A percentile compares a stretch with the other conserved stretches of the same genome.
Evolutionary conservation across 1,140 invertebrate genomes (phyloP).

Genomic region (Archivesica marissinica): DNA sequence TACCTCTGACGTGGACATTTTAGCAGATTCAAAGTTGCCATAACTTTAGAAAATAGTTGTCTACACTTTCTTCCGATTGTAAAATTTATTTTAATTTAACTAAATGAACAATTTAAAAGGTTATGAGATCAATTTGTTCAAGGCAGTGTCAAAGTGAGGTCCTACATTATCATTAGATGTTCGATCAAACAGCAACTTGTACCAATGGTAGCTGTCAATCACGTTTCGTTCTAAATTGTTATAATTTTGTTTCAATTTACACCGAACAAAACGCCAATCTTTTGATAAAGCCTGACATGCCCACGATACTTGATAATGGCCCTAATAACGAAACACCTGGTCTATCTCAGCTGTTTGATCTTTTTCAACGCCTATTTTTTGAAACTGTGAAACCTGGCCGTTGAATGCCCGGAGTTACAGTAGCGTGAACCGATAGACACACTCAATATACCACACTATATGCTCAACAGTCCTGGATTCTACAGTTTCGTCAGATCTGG

Average conservation of each 20-base stretch:
- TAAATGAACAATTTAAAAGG: too few species aligned
- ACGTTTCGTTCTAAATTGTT: constrained; percentile 18
- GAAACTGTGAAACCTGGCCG: background rate
- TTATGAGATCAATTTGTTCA: constrained; percentile 10
- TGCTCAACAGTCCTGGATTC: too few species aligned
- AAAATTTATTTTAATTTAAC: too few species aligned
- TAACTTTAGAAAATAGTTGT: too few species aligned
- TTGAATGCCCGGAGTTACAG: background rate
- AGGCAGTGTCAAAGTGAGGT: constrained; percentile 17
- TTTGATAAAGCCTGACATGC: constrained; percentile 1
- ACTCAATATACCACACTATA: too few species aligned
- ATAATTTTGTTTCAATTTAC: constrained; percentile 41
- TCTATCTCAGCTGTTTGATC: background rate
- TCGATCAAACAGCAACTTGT: constrained; percentile 13
- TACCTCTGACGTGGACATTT: too few species aligned
- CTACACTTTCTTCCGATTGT: too few species aligned
- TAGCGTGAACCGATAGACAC: too few species aligned
- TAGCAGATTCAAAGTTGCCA: too few species aligned
- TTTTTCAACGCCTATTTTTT: constrained; percentile 15
- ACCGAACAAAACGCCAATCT: constrained; percentile 40
- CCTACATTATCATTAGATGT: constrained; percentile 16
- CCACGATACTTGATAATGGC: constrained; percentile 19
- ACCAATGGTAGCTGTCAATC: constrained; percentile 37
- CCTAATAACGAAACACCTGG: constrained; percentile 31
- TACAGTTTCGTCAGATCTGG: too few species aligned